A percentile compares a stretch with the other conserved stretches of the same genome.
Conservation (phyloP, 2,113 vertebrate species). For the Triplophysa siluroides region DNA sequence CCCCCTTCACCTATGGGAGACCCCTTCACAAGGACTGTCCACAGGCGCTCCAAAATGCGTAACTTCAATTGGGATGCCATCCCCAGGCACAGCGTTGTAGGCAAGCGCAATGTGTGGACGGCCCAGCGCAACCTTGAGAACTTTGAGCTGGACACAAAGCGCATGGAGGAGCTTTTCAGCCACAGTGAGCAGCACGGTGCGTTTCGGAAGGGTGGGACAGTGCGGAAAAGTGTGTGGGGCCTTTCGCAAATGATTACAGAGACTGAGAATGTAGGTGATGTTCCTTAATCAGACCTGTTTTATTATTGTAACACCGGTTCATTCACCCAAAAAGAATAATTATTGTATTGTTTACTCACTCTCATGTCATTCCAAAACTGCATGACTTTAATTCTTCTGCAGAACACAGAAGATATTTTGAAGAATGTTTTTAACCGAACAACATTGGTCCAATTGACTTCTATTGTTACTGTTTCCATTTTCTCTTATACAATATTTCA, state of each 20-base stretch:
- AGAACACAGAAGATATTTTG: too few species aligned
- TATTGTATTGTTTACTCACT: too few species aligned
- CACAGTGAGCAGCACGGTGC: conserved; percentile 63
- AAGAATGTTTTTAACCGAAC: too few species aligned
- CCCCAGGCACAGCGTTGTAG: conserved; percentile 73
- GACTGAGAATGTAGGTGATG: conserved; percentile 58
- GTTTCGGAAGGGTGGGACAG: conserved; percentile 29
- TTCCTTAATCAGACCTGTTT: not conserved
- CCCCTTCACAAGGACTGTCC: conserved; percentile 35
- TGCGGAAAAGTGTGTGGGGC: conserved; percentile 57
- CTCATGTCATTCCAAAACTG: too few species aligned
- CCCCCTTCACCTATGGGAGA: conserved; percentile 37
- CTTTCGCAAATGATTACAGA: conserved; percentile 46
- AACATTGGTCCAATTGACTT: too few species aligned
- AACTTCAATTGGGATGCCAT: conserved; percentile 83
- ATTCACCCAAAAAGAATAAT: too few species aligned
- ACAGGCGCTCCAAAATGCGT: conserved; percentile 71
- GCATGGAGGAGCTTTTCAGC: conserved; percentile 81
- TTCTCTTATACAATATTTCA: not conserved
- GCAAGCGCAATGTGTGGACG: conserved; percentile 79
- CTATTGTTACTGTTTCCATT: not conserved
- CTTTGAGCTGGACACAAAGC: conserved; percentile 72
- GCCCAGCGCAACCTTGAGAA: conserved; percentile 61
- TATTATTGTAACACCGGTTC: not conserved
- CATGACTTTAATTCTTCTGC: too few species aligned